phyloP scores from a whole-genome alignment of 2,888 invertebrate species.

The Stenchaetothrips biformis region DNA sequence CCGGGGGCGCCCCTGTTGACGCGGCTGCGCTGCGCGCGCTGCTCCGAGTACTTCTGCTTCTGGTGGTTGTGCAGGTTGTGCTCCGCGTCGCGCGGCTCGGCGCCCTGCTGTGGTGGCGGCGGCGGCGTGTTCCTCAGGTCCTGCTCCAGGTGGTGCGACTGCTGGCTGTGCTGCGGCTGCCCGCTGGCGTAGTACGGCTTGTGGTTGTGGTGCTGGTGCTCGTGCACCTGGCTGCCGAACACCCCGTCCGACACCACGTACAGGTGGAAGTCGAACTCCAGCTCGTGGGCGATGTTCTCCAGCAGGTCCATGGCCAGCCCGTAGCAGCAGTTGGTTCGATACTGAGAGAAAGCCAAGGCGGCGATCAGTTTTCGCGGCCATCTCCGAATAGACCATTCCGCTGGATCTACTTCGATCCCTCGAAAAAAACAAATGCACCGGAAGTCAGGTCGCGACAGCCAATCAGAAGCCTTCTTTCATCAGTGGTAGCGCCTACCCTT shows the following conservation, averaged over 20 bases:
- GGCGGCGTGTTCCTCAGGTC: not conserved
- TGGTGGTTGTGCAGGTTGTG: slow-evolving; percentile 2
- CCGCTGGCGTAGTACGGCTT: not conserved
- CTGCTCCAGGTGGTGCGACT: slow-evolving; percentile 8
- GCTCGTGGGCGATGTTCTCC: slow-evolving; percentile 76
- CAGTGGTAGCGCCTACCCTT: no score
- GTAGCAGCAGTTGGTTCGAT: slow-evolving; percentile 70
- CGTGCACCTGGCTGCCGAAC: slow-evolving; percentile 52
- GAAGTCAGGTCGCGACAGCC: no score
- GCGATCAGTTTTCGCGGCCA: not conserved
- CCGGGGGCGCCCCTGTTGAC: not conserved
- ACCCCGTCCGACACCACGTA: slow-evolving; percentile 79
- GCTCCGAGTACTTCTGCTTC: not conserved
- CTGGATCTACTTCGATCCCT: no score
- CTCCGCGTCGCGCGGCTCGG: not conserved
- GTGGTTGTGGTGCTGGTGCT: not conserved
- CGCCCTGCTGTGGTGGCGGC: not conserved
- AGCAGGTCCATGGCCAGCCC: slow-evolving; percentile 82
- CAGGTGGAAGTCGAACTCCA: slow-evolving; percentile 83
- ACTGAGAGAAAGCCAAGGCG: slow-evolving; percentile 9
- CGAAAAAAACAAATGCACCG: no score
- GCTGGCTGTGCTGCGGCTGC: slow-evolving; percentile 31
- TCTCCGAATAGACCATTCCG: no score
- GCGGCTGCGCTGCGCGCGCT: not conserved
- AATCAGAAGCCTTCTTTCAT: no score